phyloP scores from a whole-genome alignment of 1,140 invertebrate species.

The Papilio xuthus region DNA sequence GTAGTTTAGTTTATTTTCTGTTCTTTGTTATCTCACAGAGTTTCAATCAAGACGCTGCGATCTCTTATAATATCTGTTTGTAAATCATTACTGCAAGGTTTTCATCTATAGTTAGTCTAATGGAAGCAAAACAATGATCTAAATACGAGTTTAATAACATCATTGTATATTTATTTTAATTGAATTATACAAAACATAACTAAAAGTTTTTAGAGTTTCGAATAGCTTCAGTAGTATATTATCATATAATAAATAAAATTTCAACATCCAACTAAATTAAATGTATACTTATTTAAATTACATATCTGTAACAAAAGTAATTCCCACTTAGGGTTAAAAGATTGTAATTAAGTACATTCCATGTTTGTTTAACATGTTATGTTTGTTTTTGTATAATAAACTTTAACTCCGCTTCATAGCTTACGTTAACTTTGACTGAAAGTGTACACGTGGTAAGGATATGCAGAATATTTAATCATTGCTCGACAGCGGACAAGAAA shows the following conservation, averaged over 20 bases:
- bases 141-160: neutral
- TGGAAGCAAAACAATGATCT: neutral
- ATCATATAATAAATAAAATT: no score
- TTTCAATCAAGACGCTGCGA: conserved; percentile 11
- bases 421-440: neutral
- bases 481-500: conserved; percentile 10
- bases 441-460: neutral
- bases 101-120: neutral
- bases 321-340: no score
- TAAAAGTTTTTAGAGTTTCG: no score
- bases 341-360: no score
- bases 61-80: conserved; percentile 7
- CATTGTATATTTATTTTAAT: neutral
- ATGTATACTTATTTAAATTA: no score
- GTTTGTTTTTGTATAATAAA: neutral
- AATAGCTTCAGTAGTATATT: no score
- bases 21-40: neutral
- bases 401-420: neutral
- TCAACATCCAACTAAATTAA: no score
- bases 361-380: no score
- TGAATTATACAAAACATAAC: neutral
- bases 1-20: neutral
- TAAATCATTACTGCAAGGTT: neutral
- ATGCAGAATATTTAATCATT: conserved; percentile 23
- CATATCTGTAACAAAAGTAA: no score